A percentile compares a stretch with the other conserved stretches of the same genome.
These are phyloP conservation scores for Pteria penguin DNA, from an alignment of 2,888 invertebrate genomes.

Conservation along the genomic window DNA sequence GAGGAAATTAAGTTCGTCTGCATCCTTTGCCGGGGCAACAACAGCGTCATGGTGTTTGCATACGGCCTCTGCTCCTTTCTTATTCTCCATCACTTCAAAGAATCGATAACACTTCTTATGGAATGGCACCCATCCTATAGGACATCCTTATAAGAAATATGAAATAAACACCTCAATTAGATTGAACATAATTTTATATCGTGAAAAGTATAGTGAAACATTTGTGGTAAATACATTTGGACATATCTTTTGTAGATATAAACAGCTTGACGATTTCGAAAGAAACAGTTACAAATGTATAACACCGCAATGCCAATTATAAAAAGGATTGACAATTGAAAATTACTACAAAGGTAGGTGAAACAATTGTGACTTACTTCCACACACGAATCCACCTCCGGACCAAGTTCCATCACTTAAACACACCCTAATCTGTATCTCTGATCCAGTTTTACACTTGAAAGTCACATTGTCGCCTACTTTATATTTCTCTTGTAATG, in stretches of 20 bases:
- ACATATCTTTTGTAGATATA: too few species aligned
- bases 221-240: too few species aligned
- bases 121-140: conserved; percentile 38
- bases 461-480: conserved; percentile 54
- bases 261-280: too few species aligned
- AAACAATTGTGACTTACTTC: conserved; percentile 43
- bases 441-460: conserved; percentile 43
- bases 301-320: too few species aligned
- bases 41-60: conserved; percentile 26
- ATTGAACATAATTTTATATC: too few species aligned
- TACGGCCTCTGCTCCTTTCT: conserved; percentile 13
- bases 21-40: conserved; percentile 29
- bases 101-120: conserved; percentile 39
- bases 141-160: conserved; percentile 42
- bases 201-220: too few species aligned
- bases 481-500: conserved; percentile 36
- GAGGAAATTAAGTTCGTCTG: conserved; percentile 30
- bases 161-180: too few species aligned
- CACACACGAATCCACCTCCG: conserved; percentile 52
- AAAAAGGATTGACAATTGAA: too few species aligned
- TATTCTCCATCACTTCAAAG: conserved; percentile 27
- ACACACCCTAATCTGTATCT: conserved; percentile 43
- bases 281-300: too few species aligned
- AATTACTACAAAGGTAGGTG: not conserved
- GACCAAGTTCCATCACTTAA: conserved; percentile 60